A percentile compares a stretch with the other conserved stretches of the same genome.
These are phyloP conservation scores for Selenia dentaria DNA, from an alignment of 2,888 invertebrate species.

Conservation along the genomic window DNA sequence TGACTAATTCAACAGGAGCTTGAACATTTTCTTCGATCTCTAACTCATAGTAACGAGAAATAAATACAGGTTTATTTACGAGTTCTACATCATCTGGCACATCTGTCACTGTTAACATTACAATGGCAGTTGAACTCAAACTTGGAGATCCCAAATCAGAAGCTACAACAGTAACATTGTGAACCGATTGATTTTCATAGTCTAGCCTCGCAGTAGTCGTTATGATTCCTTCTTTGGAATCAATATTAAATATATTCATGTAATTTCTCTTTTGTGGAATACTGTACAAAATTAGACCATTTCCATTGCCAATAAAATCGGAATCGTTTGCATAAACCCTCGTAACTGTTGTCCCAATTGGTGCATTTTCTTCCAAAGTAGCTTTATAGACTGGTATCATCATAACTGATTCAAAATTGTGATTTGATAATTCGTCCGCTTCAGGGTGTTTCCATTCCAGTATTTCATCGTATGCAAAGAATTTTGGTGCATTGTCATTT, in stretches of 20 bases:
- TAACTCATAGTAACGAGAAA: constrained; percentile 91
- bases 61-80: constrained; percentile 81
- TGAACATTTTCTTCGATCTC: constrained; percentile 92
- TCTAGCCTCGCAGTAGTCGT: constrained; percentile 90
- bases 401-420: constrained; percentile 80
- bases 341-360: constrained; percentile 89
- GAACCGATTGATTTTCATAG: constrained; percentile 86
- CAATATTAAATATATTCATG: constrained; percentile 89
- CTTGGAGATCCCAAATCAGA: constrained; percentile 94
- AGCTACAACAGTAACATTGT: constrained; percentile 92
- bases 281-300: constrained; percentile 92
- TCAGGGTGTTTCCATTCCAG: constrained; percentile 77
- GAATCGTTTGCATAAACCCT: constrained; percentile 93
- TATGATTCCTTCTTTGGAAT: constrained; percentile 93
- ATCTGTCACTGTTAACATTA: constrained; percentile 88
- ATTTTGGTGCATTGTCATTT: constrained; percentile 93
- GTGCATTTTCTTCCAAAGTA: constrained; percentile 89
- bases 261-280: constrained; percentile 87
- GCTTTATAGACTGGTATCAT: constrained; percentile 91
- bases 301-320: constrained; percentile 94
- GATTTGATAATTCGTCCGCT: constrained; percentile 72
- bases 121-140: constrained; percentile 90
- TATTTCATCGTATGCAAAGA: constrained; percentile 90
- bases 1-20: constrained; percentile 89
- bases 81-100: constrained; percentile 84